Evolutionary conservation across 2,888 invertebrate genomes (phyloP).

Genomic region (Aricia artaxerxes): DNA sequence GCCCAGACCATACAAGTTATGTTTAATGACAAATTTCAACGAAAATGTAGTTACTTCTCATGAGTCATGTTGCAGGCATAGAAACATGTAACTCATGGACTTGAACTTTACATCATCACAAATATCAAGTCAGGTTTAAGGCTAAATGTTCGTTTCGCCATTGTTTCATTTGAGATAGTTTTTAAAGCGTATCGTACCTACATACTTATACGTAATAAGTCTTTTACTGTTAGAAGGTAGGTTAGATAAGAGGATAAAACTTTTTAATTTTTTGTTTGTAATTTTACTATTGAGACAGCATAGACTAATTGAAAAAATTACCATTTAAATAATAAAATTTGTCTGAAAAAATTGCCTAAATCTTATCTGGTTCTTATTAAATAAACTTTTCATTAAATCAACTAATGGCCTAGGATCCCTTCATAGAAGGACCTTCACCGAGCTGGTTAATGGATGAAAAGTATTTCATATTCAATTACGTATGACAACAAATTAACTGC

Average conservation of each 20-base stretch:
- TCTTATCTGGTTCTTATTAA: not conserved
- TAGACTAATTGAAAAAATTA: no score
- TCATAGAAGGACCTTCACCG: no score
- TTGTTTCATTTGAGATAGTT: not conserved
- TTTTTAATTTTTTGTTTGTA: not conserved
- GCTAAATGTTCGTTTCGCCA: slow-evolving; percentile 8
- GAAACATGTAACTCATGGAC: not conserved
- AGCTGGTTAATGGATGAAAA: no score
- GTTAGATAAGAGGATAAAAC: not conserved
- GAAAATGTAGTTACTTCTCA: not conserved
- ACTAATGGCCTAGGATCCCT: not conserved
- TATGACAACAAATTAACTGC: no score
- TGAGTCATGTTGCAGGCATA: not conserved
- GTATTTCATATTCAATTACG: no score
- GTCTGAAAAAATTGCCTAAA: not conserved
- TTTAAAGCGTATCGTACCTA: not conserved
- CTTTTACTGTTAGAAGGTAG: not conserved
- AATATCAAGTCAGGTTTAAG: slow-evolving; percentile 28
- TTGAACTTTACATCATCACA: slow-evolving; percentile 25
- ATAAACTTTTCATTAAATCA: not conserved
- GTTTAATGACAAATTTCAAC: not conserved
- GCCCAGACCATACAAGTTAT: no score
- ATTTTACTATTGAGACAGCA: not conserved
- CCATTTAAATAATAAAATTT: not conserved
- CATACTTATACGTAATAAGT: not conserved